A percentile compares a stretch with the other conserved stretches of the same genome.
Evolutionary conservation across 2,113 vertebrate genomes (phyloP).

Genomic region (Prinia subflava): DNA sequence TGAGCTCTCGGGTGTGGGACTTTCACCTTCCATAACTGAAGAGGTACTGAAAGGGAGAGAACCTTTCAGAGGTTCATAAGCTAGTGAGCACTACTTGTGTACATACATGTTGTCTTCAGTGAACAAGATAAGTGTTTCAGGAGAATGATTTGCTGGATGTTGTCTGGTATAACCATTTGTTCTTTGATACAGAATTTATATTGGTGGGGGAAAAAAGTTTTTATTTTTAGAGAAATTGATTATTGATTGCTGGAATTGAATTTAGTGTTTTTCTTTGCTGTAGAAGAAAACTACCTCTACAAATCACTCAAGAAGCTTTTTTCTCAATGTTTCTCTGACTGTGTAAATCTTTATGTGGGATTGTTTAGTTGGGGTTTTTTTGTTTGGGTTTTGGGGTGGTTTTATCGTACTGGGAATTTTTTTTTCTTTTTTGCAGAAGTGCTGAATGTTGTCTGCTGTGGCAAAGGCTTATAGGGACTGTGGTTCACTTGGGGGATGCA

Average conservation of each 20-base stretch:
- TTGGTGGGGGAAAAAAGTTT: neutral
- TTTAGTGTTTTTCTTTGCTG: neutral
- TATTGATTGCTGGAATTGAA: neutral
- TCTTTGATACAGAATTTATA: neutral
- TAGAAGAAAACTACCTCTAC: neutral
- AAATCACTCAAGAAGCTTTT: neutral
- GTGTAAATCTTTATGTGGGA: neutral
- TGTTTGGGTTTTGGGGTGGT: neutral
- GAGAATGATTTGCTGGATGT: neutral
- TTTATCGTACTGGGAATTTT: fast-evolving
- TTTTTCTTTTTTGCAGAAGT: neutral
- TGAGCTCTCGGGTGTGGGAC: neutral
- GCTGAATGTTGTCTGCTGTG: neutral
- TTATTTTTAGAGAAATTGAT: neutral
- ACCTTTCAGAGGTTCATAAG: neutral
- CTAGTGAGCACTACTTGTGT: neutral
- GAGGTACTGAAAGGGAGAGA: neutral
- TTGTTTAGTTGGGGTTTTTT: neutral
- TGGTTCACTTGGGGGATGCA: neutral
- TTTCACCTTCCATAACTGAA: neutral
- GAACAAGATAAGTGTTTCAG: neutral
- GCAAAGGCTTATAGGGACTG: neutral
- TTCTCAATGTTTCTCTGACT: neutral
- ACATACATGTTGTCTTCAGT: neutral
- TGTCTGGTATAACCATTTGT: neutral